Base-by-base conservation (phyloP, 2,113 vertebrate species). In the Aldabrachelys gigantea region DNA sequence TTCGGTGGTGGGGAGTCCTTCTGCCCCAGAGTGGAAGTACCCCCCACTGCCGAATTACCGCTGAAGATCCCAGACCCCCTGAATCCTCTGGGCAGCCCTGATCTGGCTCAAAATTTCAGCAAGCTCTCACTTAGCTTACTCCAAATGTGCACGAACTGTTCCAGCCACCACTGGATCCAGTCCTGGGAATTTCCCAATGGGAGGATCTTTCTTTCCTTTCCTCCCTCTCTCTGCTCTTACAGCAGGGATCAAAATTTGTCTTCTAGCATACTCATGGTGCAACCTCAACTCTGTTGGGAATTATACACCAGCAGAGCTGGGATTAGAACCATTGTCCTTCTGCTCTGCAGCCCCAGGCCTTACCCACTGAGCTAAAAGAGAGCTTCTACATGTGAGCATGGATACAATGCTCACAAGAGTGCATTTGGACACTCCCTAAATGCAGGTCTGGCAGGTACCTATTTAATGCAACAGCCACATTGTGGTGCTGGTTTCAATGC, bases 381-480 rank as follows among this genome's bases (percentile, higher is more conserved):
- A 62, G 25, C 24, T 10, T 29, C 10, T 2, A 1, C 6, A 6
- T 19, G 17, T 7, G 17, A 6, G 6, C 2, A 3, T 21, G 19
- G 52, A 19, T 19, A 3, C 52, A 21, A 53, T 1, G 52, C 19
- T 53, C 54, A 56, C 54, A 29, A 14, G 29, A 31, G 57, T 62
- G 27, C 12, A 29, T 12, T 62, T 62, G 57, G 29, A 12, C 27
- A 12, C 5, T 62, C 29, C 57, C 14, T 13, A 59, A 59, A 13
- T 27, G 11, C 31, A 14, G 13, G 7, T n/a, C 31, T 65, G 62
- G 62, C 62, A 65, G 62, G 62, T n/a, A 16, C 31, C 14, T 65
- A 65, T 16, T 65, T 65, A 65, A 65, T 11, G n/a, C 69, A 11
- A 21, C 19, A 24, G 69, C 31, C 17, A 12, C 69, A 41, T 24